These are phyloP conservation scores for Onchidella celtica DNA, from an alignment of 2,888 invertebrate species.

Conservation along the genomic window DNA sequence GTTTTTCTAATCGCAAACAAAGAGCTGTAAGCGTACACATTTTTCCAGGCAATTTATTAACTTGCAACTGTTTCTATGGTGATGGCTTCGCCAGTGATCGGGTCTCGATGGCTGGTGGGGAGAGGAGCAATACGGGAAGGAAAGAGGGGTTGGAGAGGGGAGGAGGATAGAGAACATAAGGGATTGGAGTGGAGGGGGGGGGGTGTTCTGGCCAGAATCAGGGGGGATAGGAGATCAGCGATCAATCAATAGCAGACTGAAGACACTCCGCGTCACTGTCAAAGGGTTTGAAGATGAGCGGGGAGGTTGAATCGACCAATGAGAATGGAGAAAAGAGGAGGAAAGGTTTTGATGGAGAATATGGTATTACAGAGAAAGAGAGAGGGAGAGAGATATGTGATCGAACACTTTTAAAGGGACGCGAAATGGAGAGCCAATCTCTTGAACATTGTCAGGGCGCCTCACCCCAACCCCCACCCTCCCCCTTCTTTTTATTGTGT, in stretches of 20 bases:
- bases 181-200: no score
- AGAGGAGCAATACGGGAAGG: not conserved
- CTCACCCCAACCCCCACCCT: no score
- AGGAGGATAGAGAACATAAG: no score
- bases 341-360: no score
- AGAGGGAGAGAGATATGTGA: no score
- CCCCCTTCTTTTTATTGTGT: no score
- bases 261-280: not conserved
- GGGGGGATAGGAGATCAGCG: conserved; percentile 11
- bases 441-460: no score
- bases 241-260: conserved; percentile 31
- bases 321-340: not conserved
- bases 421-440: no score
- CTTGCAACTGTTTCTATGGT: conserved; percentile 47
- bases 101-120: conserved; percentile 16
- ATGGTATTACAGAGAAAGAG: no score
- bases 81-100: conserved; percentile 30
- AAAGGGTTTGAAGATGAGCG: not conserved
- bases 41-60: conserved; percentile 45
- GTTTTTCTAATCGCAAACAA: conserved; percentile 33
- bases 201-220: no score
- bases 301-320: not conserved
- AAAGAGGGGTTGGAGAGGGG: no score
- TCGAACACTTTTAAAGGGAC: no score
- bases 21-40: conserved; percentile 39